A percentile compares a stretch with the other conserved stretches of the same genome.
Conservation (phyloP, 1,140 invertebrate species). For the Varroa destructor region DNA sequence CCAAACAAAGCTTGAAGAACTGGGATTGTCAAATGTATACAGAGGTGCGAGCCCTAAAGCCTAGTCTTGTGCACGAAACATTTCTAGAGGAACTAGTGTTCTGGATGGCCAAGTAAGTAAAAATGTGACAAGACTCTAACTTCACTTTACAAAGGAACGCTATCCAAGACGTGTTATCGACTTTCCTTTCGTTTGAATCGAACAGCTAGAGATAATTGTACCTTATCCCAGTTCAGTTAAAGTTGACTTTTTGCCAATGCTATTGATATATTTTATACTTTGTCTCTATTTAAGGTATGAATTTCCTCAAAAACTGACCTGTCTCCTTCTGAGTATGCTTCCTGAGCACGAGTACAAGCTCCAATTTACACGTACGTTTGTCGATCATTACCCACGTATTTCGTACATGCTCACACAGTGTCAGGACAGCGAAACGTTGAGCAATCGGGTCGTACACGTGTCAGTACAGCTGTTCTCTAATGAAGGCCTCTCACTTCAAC, state of each 20-base stretch:
- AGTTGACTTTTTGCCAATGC: too few relatives aligned
- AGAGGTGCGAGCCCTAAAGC: slow-evolving; percentile 63
- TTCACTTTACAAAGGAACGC: too few relatives aligned
- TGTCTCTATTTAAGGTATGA: slow-evolving; percentile 49
- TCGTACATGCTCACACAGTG: slow-evolving; percentile 75
- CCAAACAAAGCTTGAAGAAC: slow-evolving; percentile 59
- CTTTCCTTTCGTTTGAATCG: too few relatives aligned
- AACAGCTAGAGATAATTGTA: too few relatives aligned
- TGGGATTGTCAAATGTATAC: slow-evolving; percentile 63
- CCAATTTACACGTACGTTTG: slow-evolving; percentile 72
- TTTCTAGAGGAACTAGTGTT: slow-evolving; percentile 91
- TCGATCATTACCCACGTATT: slow-evolving; percentile 85
- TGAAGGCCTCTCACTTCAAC: slow-evolving; percentile 69
- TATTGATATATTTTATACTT: too few relatives aligned
- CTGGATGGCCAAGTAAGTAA: slow-evolving; percentile 68
- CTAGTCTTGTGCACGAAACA: slow-evolving; percentile 63
- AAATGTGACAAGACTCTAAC: too few relatives aligned
- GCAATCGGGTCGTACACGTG: slow-evolving; percentile 89
- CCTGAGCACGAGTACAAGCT: slow-evolving; percentile 90
- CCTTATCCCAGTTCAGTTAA: too few relatives aligned
- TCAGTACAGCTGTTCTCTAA: slow-evolving; percentile 91
- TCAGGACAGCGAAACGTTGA: slow-evolving; percentile 70
- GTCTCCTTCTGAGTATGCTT: slow-evolving; percentile 84
- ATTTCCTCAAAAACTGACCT: slow-evolving; percentile 91
- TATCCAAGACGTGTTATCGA: too few relatives aligned